Percentiles rank a stretch among this genome's conserved stretches.
These are phyloP conservation scores for Mallateleia sp. DNA, from an alignment of 2,888 invertebrate genomes.

Conservation along the genomic window DNA sequence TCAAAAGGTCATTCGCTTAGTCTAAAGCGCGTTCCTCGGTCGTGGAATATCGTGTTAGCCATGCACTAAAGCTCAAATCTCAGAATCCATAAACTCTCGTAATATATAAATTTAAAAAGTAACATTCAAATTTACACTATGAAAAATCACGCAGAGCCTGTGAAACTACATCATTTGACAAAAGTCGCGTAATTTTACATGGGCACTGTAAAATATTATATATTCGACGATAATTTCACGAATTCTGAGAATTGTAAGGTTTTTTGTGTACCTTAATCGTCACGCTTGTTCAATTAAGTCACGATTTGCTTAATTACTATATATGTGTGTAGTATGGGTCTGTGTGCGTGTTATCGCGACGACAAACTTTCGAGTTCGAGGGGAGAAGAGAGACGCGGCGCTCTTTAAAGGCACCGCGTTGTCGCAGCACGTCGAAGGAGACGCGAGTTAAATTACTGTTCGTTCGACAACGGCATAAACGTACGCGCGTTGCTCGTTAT, in stretches of 20 bases:
- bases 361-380: constrained; percentile 29
- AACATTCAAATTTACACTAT: not conserved
- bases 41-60: constrained; percentile 64
- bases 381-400: constrained; percentile 27
- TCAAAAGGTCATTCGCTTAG: constrained; percentile 22
- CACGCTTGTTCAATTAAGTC: constrained; percentile 24
- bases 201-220: not conserved
- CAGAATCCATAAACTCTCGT: not conserved
- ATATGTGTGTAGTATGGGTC: not conserved
- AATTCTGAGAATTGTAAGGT: not conserved
- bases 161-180: not conserved
- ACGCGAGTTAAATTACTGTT: constrained; percentile 55
- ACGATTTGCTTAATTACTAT: constrained; percentile 6
- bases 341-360: not conserved
- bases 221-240: too few relatives aligned
- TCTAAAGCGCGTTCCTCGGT: constrained; percentile 49
- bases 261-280: constrained; percentile 22
- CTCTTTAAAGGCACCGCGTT: constrained; percentile 46
- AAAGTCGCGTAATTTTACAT: not conserved
- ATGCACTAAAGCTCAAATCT: not conserved
- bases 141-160: not conserved
- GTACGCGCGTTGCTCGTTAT: constrained; percentile 27
- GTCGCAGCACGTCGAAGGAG: constrained; percentile 57
- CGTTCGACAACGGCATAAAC: constrained; percentile 27
- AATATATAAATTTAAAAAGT: too few relatives aligned